A percentile compares a stretch with the other conserved stretches of the same genome.
Conservation (phyloP, 2,113 vertebrate species). For the Siniperca chuatsi region DNA sequence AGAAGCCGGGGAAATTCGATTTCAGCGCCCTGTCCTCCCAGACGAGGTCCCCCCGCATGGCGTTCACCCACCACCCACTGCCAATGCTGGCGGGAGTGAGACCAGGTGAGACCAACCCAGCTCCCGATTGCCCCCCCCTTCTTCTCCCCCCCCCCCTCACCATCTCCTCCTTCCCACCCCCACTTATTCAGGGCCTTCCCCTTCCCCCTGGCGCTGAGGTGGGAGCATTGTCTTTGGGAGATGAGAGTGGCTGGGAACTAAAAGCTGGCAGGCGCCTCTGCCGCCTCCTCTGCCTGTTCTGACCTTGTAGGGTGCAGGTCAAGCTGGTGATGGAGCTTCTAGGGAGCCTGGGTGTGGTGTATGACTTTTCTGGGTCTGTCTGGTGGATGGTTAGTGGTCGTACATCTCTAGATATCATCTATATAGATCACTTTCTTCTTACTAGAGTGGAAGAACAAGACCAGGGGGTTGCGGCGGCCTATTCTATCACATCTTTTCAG, state of each 20-base stretch:
- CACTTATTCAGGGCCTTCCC: conserved; percentile 54
- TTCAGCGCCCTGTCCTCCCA: conserved; percentile 92
- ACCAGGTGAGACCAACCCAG: conserved; percentile 90
- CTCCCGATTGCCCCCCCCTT: conserved; percentile 58
- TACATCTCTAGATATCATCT: background rate
- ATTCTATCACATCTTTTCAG: background rate
- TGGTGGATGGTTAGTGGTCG: conserved; percentile 44
- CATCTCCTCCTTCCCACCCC: conserved; percentile 67
- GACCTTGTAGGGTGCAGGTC: conserved; percentile 36
- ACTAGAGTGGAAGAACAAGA: background rate
- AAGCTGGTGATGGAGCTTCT: conserved; percentile 58
- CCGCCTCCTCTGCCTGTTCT: conserved; percentile 41
- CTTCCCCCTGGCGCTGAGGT: conserved; percentile 46
- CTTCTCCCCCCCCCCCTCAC: conserved; percentile 46
- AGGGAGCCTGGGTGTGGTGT: conserved; percentile 60
- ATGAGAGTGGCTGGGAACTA: conserved; percentile 49
- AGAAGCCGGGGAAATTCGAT: conserved; percentile 95
- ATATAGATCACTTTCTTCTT: background rate
- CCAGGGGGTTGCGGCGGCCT: conserved; percentile 8
- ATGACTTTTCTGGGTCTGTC: conserved; percentile 43
- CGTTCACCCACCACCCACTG: conserved; percentile 94
- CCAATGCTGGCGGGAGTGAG: conserved; percentile 94
- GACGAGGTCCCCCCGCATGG: conserved; percentile 92
- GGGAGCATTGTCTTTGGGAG: conserved; percentile 61
- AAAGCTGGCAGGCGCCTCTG: conserved; percentile 37